Percentiles rank a stretch among this genome's conserved stretches.
Evolutionary conservation across 2,888 invertebrate genomes (phyloP).

Genomic region (Patella ulyssiponensis): DNA sequence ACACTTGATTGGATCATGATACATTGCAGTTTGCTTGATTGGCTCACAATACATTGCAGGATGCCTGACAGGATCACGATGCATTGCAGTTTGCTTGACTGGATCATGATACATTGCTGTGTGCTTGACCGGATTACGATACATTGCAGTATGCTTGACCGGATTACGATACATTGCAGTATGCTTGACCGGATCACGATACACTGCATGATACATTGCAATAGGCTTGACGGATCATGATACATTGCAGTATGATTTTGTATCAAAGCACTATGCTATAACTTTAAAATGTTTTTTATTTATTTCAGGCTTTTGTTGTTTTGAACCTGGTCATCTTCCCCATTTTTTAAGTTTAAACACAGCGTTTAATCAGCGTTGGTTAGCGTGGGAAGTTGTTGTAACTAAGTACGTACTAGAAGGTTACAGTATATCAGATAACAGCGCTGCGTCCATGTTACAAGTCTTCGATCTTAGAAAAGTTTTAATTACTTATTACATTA

Average conservation of each 20-base stretch:
- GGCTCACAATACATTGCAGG: too few relatives aligned
- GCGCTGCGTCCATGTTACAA: slow-evolving; percentile 96
- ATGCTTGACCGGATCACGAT: too few relatives aligned
- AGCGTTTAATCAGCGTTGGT: slow-evolving; percentile 97
- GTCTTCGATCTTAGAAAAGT: slow-evolving; percentile 97
- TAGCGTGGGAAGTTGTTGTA: slow-evolving; percentile 95
- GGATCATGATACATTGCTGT: too few relatives aligned
- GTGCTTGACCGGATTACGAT: too few relatives aligned
- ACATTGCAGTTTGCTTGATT: too few relatives aligned
- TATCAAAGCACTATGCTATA: too few relatives aligned
- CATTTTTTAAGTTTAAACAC: slow-evolving; percentile 94
- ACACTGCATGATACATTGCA: not conserved
- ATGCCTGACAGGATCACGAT: too few relatives aligned
- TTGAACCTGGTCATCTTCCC: slow-evolving; percentile 89
- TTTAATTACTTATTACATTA: slow-evolving; percentile 96
- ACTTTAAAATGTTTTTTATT: not conserved
- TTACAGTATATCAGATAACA: slow-evolving; percentile 98
- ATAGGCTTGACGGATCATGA: not conserved
- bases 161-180: too few relatives aligned
- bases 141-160: too few relatives aligned
- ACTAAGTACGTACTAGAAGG: slow-evolving; percentile 98
- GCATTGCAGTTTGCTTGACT: too few relatives aligned
- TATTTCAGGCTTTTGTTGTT: slow-evolving; percentile 85
- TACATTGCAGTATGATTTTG: not conserved
- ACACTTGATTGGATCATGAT: too few relatives aligned